These are phyloP conservation scores for Amniataba percoides DNA, from an alignment of 2,797 vertebrate genomes.

Conservation along the genomic window DNA sequence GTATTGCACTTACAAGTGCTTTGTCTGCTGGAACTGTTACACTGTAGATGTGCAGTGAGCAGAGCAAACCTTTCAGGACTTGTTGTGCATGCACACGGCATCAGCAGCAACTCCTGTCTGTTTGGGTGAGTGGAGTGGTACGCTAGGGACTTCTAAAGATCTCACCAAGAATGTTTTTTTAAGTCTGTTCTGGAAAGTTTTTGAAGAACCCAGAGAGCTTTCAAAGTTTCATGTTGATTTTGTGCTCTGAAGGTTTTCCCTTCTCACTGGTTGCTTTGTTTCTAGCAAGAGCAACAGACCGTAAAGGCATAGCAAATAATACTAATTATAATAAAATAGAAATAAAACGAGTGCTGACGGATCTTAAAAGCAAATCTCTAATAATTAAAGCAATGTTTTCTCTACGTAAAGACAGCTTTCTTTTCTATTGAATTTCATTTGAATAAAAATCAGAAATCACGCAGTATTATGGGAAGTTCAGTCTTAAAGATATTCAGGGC, in stretches of 20 bases:
- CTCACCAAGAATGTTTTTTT: conserved; percentile 58
- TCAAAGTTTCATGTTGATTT: conserved; percentile 60
- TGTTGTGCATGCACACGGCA: conserved; percentile 63
- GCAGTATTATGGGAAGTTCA: background rate
- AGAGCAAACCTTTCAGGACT: conserved; percentile 50
- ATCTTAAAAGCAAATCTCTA: conserved; percentile 4
- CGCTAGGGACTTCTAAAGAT: conserved; percentile 57
- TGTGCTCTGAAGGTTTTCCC: conserved; percentile 40
- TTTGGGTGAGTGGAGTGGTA: conserved; percentile 54
- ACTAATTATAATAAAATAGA: conserved; percentile 20
- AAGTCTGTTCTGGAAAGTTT: conserved; percentile 56
- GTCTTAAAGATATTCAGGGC: conserved; percentile 17
- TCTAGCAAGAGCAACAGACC: conserved; percentile 19
- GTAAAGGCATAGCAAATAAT: conserved; percentile 35
- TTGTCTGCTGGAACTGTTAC: conserved; percentile 35
- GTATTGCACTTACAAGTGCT: conserved; percentile 32
- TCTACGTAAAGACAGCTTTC: background rate
- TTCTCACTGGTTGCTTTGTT: conserved; percentile 35
- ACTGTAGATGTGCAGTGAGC: conserved; percentile 27
- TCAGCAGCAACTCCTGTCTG: conserved; percentile 56
- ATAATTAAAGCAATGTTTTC: conserved; percentile 4
- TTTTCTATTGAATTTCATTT: conserved; percentile 3
- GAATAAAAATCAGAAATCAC: conserved; percentile 16
- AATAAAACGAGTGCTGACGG: conserved; percentile 1
- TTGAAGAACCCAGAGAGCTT: conserved; percentile 57